Evolutionary conservation across 2,888 invertebrate genomes (phyloP).

Genomic region (Stenodera caucasica): DNA sequence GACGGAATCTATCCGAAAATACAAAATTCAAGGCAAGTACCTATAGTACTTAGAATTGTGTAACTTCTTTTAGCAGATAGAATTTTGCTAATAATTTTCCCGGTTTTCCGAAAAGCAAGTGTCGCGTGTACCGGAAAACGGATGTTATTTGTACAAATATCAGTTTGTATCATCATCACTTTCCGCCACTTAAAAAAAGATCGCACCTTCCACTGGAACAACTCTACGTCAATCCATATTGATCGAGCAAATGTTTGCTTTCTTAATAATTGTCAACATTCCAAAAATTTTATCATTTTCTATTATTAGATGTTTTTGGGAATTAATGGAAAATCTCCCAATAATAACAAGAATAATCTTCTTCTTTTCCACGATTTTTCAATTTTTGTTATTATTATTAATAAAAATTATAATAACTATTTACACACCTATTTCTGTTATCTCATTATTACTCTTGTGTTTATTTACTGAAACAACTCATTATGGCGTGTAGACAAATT

Average conservation of each 20-base stretch:
- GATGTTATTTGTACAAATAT: conserved; percentile 48
- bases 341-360: too few species aligned
- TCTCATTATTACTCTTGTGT: conserved; percentile 15
- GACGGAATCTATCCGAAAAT: too few species aligned
- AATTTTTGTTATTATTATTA: too few species aligned
- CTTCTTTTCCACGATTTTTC: too few species aligned
- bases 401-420: not conserved
- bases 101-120: too few species aligned
- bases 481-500: not conserved
- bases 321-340: too few species aligned
- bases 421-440: conserved; percentile 11
- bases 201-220: conserved; percentile 36
- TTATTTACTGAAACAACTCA: conserved; percentile 2
- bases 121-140: conserved; percentile 42
- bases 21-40: not conserved
- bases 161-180: conserved; percentile 32
- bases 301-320: too few species aligned
- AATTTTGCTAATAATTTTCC: too few species aligned
- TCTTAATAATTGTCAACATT: conserved; percentile 6
- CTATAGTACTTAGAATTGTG: too few species aligned
- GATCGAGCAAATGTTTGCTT: conserved; percentile 16
- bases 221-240: conserved; percentile 22
- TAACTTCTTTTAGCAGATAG: too few species aligned
- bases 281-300: conserved; percentile 1
- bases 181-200: conserved; percentile 44